phyloP scores from a whole-genome alignment of 2,113 vertebrate species.

The Heterotilapia buettikoferi region DNA sequence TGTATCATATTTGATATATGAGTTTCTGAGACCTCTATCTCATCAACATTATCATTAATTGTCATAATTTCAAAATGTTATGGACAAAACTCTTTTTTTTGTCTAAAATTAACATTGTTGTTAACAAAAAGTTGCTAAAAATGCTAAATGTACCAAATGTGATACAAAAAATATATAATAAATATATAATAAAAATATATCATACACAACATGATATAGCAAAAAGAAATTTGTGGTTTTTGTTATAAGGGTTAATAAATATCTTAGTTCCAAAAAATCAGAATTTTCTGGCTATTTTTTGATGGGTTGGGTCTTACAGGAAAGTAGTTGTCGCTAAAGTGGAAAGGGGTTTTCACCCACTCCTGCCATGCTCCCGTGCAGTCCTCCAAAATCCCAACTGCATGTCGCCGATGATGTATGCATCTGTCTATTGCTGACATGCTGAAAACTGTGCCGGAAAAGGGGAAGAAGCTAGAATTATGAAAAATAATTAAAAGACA shows the following conservation, averaged over 20 bases:
- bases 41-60: background rate
- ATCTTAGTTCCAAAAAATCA: background rate
- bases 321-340: background rate
- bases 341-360: background rate
- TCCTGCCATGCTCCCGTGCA: background rate
- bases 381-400: background rate
- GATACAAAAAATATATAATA: background rate
- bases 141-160: background rate
- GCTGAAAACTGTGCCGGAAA: background rate
- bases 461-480: background rate
- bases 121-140: background rate
- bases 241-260: background rate
- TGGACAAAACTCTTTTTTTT: background rate
- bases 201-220: background rate
- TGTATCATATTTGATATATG: background rate
- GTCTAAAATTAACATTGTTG: background rate
- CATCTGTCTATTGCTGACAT: background rate
- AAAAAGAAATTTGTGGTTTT: background rate
- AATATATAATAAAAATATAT: background rate
- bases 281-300: background rate
- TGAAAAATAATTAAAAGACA: background rate
- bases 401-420: background rate
- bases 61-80: background rate
- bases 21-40: background rate
- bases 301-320: background rate